Evolutionary conservation across 2,888 invertebrate genomes (phyloP).

Genomic region (Spilosoma lubricipeda): DNA sequence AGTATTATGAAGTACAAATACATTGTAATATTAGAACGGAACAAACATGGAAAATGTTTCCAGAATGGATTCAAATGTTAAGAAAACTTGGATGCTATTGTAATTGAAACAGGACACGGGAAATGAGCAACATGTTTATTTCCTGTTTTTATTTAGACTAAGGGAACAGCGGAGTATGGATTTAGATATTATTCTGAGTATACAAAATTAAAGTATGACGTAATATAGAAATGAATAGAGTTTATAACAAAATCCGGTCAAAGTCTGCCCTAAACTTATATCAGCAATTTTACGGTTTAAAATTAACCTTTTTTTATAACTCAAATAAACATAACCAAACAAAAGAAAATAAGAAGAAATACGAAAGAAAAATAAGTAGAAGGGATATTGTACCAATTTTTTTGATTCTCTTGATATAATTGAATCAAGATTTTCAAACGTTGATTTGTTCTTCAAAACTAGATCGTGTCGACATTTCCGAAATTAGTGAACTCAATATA

Average conservation of each 20-base stretch:
- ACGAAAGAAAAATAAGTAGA: neutral
- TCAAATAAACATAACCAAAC: neutral
- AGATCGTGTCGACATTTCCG: neutral
- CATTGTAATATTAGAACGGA: slow-evolving; percentile 27
- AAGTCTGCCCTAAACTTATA: too few species aligned
- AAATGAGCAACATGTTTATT: neutral
- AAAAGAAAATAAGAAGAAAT: neutral
- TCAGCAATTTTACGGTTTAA: too few species aligned
- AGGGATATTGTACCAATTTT: too few species aligned
- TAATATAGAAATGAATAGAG: neutral
- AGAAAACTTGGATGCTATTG: neutral
- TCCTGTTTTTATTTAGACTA: neutral
- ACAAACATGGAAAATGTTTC: slow-evolving; percentile 28
- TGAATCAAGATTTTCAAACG: neutral
- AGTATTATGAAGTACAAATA: slow-evolving; percentile 24
- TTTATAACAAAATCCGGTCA: too few species aligned
- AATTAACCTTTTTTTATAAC: neutral
- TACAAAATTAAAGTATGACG: neutral
- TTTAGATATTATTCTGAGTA: neutral
- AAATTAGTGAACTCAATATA: neutral
- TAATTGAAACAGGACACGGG: neutral
- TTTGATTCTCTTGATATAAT: neutral
- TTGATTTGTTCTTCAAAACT: neutral
- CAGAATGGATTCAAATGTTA: neutral
- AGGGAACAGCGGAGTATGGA: neutral